Evolutionary conservation across 2,888 invertebrate species (phyloP).

Genomic region (Epistrophella euchroma): DNA sequence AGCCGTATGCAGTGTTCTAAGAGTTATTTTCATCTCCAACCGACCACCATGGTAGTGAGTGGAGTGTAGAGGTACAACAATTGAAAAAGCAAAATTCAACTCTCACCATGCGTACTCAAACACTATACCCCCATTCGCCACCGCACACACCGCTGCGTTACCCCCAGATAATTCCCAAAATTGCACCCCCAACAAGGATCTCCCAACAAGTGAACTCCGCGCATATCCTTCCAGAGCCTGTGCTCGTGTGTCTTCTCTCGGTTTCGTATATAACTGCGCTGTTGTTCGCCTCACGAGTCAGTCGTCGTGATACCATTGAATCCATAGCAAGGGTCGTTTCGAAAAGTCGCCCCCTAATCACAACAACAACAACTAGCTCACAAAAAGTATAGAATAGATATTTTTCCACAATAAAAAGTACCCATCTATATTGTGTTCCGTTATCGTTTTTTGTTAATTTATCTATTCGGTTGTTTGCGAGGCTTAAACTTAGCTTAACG

Average conservation of each 20-base stretch:
- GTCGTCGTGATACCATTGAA: conserved; percentile 75
- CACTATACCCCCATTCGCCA: conserved; percentile 19
- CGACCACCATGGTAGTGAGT: neutral
- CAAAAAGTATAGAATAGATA: conserved; percentile 56
- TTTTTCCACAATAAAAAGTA: conserved; percentile 46
- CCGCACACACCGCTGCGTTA: conserved; percentile 35
- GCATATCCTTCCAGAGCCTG: conserved; percentile 68
- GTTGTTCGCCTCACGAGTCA: conserved; percentile 70
- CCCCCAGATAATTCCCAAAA: conserved; percentile 27
- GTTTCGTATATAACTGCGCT: conserved; percentile 74
- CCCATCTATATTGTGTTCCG: conserved; percentile 28
- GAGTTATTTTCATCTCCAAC: conserved; percentile 53
- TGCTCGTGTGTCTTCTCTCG: conserved; percentile 63
- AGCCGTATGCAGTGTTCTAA: neutral
- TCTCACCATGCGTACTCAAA: conserved; percentile 74
- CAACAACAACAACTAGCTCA: conserved; percentile 67
- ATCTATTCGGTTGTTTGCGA: conserved; percentile 52
- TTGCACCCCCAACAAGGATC: conserved; percentile 57
- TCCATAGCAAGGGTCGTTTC: conserved; percentile 69
- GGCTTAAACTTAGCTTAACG: conserved; percentile 28
- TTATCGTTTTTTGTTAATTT: conserved; percentile 36
- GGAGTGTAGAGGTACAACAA: conserved; percentile 15
- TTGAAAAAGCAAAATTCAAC: conserved; percentile 57
- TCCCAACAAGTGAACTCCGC: conserved; percentile 74
- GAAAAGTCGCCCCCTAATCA: conserved; percentile 57